Base-by-base conservation (phyloP, 2,113 vertebrate genomes). In the Puffinus mauretanicus region DNA sequence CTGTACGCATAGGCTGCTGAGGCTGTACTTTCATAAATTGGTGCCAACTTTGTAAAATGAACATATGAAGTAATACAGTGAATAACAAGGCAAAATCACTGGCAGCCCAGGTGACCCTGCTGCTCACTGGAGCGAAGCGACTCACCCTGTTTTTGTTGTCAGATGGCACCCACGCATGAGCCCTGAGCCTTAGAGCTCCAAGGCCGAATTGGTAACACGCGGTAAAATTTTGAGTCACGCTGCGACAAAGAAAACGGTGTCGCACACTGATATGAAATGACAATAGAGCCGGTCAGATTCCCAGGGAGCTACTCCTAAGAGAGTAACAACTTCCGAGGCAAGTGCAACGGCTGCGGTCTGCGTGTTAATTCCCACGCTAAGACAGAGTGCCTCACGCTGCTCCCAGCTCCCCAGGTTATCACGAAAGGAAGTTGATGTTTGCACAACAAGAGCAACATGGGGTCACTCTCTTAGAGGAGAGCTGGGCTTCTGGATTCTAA, bases 141-240 rank as follows among this genome's bases (percentile, higher is more conserved):
- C 30, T 65, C 9, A 34, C 34, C 36, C 47, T 24, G 1, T 36
- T 89, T 82, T 67, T 71, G 11, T 40, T 62, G 62, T 46, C 71
- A 49, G 40, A 20, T 25, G 49, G 24, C 44, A 82, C 44, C 60
- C 61, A 72, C 14, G 6, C 52, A 34, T 0, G 1, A 75, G 52
- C 32, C 57, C 55, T 13, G 20, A 72, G 52, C 17, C 51, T 25
- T 40, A 17, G 34, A 93, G n/a, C 32, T 61, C 25, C 4, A 4
- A 44, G 42, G 19, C 64, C 42, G 69, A 38, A 38, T 2, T 58
- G 47, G 61, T 55, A 67, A 78, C 76, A 78, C 5, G 2, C 4
- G 3, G 9, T 17, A 44, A 52, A 52, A 22, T 49, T 29, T 2
- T 36, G 49, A 72, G 73, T 85, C 20, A 34, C 0, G 0, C 10